These are phyloP conservation scores for Pangasius sanitwongsei DNA, from an alignment of 2,797 vertebrate genomes.

Conservation along the genomic window DNA sequence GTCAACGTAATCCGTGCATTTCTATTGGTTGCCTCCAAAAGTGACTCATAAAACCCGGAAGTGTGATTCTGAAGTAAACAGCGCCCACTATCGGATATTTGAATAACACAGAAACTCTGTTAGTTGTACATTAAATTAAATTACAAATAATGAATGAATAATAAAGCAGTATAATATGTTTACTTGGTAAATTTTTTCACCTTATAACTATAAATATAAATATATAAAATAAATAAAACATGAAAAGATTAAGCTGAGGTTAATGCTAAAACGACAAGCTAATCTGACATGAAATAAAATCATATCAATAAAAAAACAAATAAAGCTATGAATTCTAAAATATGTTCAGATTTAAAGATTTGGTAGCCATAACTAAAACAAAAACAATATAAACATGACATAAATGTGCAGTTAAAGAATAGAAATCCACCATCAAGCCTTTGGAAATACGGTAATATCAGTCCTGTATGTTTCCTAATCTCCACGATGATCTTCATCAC, in stretches of 20 bases:
- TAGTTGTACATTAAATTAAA: not conserved
- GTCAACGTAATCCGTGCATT: slow-evolving; percentile 10
- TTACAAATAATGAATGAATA: no score
- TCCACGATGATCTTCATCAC: not conserved
- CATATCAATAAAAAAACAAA: not conserved
- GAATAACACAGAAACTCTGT: not conserved
- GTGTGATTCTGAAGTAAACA: slow-evolving; percentile 30
- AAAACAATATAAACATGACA: not conserved
- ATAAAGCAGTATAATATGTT: not conserved
- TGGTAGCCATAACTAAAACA: not conserved
- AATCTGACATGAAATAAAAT: not conserved
- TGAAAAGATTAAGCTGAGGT: not conserved
- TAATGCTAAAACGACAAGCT: not conserved
- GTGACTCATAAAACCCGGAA: slow-evolving; percentile 18
- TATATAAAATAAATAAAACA: not conserved
- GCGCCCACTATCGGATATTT: slow-evolving; percentile 51
- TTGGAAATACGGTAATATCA: not conserved
- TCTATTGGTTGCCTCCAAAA: slow-evolving; percentile 52
- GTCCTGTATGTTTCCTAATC: not conserved
- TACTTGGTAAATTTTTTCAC: not conserved
- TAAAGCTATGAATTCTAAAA: not conserved
- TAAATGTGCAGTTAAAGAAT: not conserved
- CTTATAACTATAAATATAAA: not conserved
- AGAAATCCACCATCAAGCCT: not conserved
- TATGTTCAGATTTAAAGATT: not conserved